Evolutionary conservation across 2,113 vertebrate species (phyloP).

Genomic region (Pithys albifrons): DNA sequence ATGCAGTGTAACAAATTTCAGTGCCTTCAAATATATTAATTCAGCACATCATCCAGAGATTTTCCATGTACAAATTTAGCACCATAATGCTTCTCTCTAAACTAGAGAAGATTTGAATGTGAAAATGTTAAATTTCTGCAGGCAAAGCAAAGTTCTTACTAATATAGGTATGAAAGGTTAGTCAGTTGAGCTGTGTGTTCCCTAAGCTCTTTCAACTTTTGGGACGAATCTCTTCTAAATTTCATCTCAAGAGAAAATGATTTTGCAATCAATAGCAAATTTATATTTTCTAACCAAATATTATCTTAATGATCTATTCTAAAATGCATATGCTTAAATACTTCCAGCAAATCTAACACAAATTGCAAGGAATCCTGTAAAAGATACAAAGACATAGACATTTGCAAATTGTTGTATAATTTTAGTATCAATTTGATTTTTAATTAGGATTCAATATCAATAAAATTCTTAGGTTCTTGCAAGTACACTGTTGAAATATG

Average conservation of each 20-base stretch:
- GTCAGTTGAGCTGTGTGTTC: neutral
- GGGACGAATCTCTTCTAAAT: neutral
- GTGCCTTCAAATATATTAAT: neutral
- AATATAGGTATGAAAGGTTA: neutral
- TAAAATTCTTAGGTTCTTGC: neutral
- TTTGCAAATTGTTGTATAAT: neutral
- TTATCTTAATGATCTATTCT: neutral
- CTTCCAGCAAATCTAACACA: neutral
- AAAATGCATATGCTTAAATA: neutral
- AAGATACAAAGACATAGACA: neutral
- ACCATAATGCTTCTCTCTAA: neutral
- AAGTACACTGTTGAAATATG: neutral
- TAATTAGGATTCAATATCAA: neutral
- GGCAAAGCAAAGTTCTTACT: neutral
- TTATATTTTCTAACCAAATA: neutral
- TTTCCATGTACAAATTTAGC: conserved; percentile 9
- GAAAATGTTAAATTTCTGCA: neutral
- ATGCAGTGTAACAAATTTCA: neutral
- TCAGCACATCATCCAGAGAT: neutral
- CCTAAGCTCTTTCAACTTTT: neutral
- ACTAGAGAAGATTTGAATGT: neutral
- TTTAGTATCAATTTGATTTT: neutral
- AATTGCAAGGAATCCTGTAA: neutral
- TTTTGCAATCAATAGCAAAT: neutral
- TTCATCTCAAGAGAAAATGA: neutral